phyloP scores from a whole-genome alignment of 2,888 invertebrate species.

The Heliconius aoede region DNA sequence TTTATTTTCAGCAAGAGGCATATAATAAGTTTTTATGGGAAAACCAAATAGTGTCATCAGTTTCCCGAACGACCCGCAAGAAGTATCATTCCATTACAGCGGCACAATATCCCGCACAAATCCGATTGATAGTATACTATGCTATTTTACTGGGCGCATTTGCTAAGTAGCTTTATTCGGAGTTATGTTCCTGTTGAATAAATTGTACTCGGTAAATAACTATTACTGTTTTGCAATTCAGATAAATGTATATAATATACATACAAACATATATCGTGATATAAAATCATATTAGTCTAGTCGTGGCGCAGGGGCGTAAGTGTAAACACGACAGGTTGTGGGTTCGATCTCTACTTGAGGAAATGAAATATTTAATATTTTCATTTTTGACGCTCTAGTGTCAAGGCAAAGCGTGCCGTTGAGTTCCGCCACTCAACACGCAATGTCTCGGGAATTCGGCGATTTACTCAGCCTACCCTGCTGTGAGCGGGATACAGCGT shows the following conservation, averaged over 20 bases:
- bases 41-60: slow-evolving; percentile 75
- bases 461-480: too few species aligned
- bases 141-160: slow-evolving; percentile 26
- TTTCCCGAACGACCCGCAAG: slow-evolving; percentile 52
- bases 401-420: too few species aligned
- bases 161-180: slow-evolving; percentile 25
- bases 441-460: too few species aligned
- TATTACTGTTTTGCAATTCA: neutral
- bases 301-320: too few species aligned
- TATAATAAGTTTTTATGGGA: slow-evolving; percentile 78
- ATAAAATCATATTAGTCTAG: too few species aligned
- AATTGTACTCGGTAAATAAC: neutral
- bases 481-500: too few species aligned
- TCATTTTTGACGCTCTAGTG: too few species aligned
- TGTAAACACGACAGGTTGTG: too few species aligned
- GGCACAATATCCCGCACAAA: slow-evolving; percentile 47
- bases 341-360: too few species aligned
- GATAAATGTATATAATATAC: neutral
- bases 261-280: too few species aligned
- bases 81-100: slow-evolving; percentile 55
- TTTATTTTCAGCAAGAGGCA: slow-evolving; percentile 67
- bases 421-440: too few species aligned
- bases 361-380: too few species aligned
- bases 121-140: slow-evolving; percentile 34
- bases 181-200: neutral